Evolutionary conservation across 1,140 invertebrate genomes (phyloP).

Genomic region (Bombus waltoni): DNA sequence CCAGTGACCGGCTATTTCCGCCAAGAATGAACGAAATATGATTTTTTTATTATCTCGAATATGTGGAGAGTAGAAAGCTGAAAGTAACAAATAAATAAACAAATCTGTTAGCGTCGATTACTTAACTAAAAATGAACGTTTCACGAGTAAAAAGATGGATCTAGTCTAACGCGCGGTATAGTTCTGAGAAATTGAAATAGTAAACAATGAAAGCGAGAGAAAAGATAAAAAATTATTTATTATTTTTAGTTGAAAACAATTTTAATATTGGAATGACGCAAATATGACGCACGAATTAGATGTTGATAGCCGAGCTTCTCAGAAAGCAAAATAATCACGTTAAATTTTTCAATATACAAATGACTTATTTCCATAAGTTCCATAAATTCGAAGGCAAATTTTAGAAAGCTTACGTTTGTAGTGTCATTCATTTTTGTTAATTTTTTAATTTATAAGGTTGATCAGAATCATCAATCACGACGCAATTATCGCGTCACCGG

Average conservation of each 20-base stretch:
- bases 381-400: not conserved
- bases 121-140: not conserved
- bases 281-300: no score
- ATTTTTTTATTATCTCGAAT: not conserved
- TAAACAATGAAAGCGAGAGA: not conserved
- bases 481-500: not conserved
- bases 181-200: not conserved
- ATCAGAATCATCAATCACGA: not conserved
- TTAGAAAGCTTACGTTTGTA: not conserved
- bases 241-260: no score
- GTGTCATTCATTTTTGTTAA: not conserved
- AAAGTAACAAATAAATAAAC: not conserved
- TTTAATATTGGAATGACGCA: no score
- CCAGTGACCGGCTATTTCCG: not conserved
- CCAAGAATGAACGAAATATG: not conserved
- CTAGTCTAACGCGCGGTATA: no score
- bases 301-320: no score
- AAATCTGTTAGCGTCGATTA: not conserved
- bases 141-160: no score
- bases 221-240: not conserved
- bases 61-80: no score
- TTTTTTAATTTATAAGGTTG: not conserved
- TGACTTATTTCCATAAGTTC: no score
- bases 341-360: not conserved
- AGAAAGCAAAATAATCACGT: no score